Percentiles rank a stretch among this genome's conserved stretches.
Conservation (phyloP, 2,797 vertebrate genomes). For the Echeneis naucrates region DNA sequence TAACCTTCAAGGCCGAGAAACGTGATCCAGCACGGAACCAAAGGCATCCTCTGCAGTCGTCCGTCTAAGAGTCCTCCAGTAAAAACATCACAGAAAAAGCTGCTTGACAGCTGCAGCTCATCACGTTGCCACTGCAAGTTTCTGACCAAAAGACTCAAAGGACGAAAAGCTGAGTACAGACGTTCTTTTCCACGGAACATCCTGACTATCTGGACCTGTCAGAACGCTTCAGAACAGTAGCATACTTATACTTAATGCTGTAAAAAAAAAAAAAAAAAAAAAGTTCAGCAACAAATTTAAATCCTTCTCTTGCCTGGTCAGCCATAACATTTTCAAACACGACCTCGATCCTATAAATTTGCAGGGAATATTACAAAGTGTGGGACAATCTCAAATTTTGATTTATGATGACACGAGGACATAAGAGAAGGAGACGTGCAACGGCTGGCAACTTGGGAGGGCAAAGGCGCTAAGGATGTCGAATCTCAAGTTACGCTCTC, state of each 20-base stretch:
- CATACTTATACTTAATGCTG: no score
- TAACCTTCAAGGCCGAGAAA: constrained; percentile 64
- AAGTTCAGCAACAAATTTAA: no score
- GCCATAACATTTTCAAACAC: no score
- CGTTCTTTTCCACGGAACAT: no score
- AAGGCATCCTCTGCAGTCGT: constrained; percentile 69
- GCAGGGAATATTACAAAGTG: neutral
- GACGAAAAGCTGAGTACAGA: neutral
- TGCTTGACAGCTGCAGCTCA: constrained; percentile 66
- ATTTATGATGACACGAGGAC: constrained; percentile 3
- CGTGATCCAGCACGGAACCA: constrained; percentile 57
- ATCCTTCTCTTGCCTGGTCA: no score
- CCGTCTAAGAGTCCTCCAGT: constrained; percentile 55
- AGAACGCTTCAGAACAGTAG: neutral
- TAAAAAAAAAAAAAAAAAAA: no score
- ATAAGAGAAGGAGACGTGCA: constrained; percentile 33
- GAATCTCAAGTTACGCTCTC: constrained; percentile 67
- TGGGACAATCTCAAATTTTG: neutral
- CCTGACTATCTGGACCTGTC: neutral
- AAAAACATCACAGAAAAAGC: constrained; percentile 69
- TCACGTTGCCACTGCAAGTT: constrained; percentile 2
- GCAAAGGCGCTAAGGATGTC: constrained; percentile 55
- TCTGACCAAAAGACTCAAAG: neutral
- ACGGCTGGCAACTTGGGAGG: constrained; percentile 31
- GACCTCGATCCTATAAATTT: neutral